These are phyloP conservation scores for Stegastes partitus DNA, from an alignment of 2,113 vertebrate species.

Conservation along the genomic window DNA sequence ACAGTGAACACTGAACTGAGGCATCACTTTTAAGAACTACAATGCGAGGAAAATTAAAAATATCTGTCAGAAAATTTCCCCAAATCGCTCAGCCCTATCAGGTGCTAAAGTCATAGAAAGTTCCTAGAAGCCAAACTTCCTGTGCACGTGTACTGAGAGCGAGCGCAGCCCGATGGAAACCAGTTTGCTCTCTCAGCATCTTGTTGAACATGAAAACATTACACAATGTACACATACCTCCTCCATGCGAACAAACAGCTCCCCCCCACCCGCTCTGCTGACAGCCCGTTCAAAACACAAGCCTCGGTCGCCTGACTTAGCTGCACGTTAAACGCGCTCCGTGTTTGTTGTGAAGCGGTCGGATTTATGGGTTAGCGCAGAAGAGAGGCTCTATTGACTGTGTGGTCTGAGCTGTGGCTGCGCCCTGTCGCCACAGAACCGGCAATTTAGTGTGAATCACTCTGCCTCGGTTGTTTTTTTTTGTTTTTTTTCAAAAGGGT, in stretches of 20 bases:
- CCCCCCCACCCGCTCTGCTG: neutral
- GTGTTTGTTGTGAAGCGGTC: slow-evolving; percentile 39
- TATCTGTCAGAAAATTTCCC: too few relatives aligned
- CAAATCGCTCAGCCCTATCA: neutral
- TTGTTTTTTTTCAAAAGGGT: slow-evolving; percentile 29
- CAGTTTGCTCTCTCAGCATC: slow-evolving; percentile 41
- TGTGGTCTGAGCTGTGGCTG: slow-evolving; percentile 53
- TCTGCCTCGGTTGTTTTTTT: slow-evolving; percentile 30
- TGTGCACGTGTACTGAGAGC: neutral
- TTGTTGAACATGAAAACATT: slow-evolving; percentile 73
- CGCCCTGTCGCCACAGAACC: slow-evolving; percentile 41
- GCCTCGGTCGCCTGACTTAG: slow-evolving; percentile 24
- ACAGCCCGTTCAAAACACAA: slow-evolving; percentile 44
- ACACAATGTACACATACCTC: slow-evolving; percentile 43
- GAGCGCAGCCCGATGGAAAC: slow-evolving; percentile 49
- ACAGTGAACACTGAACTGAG: too few relatives aligned
- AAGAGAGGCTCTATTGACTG: slow-evolving; percentile 30
- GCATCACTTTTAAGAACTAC: too few relatives aligned
- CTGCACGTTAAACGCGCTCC: slow-evolving; percentile 38
- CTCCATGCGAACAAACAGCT: slow-evolving; percentile 4
- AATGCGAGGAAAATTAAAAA: too few relatives aligned
- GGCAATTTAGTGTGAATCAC: slow-evolving; percentile 65
- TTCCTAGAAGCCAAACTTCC: slow-evolving; percentile 36
- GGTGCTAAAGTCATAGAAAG: slow-evolving; percentile 17
- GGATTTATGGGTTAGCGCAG: slow-evolving; percentile 30